These are phyloP conservation scores for Parnassius glacialis DNA, from an alignment of 2,888 invertebrate genomes.

Conservation along the genomic window DNA sequence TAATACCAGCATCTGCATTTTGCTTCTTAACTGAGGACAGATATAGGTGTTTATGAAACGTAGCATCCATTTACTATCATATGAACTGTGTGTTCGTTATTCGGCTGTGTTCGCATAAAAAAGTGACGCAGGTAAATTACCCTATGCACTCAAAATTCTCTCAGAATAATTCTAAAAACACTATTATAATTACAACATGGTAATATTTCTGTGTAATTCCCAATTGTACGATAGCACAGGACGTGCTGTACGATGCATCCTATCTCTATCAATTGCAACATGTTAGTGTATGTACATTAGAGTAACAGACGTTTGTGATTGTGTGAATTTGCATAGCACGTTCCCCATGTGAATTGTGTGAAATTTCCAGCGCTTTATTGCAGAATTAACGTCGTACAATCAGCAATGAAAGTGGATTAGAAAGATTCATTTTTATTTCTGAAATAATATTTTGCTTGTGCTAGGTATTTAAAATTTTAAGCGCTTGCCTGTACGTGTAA, in stretches of 20 bases:
- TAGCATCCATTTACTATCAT: too few relatives aligned
- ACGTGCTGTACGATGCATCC: conserved; percentile 8
- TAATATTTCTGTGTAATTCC: conserved; percentile 17
- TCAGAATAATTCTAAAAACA: neutral
- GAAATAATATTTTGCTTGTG: conserved; percentile 10
- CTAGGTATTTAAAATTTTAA: conserved; percentile 13
- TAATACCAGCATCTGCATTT: too few relatives aligned
- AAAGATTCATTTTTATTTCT: conserved; percentile 18
- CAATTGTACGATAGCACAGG: conserved; percentile 13
- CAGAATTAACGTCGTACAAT: conserved; percentile 48
- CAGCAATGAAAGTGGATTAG: conserved; percentile 27
- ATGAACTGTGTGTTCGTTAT: too few relatives aligned
- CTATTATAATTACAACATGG: conserved; percentile 1
- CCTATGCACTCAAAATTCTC: neutral
- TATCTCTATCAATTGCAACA: conserved; percentile 23
- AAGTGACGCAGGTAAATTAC: too few relatives aligned
- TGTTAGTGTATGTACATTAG: conserved; percentile 17
- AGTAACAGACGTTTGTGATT: conserved; percentile 28
- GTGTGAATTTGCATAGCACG: conserved; percentile 32
- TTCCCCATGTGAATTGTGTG: conserved; percentile 32
- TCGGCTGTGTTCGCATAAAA: too few relatives aligned
- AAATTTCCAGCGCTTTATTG: conserved; percentile 46
- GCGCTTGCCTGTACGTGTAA: neutral
- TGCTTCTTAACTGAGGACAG: too few relatives aligned
- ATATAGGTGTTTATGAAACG: too few relatives aligned